A percentile compares a stretch with the other conserved stretches of the same genome.
Evolutionary conservation across 1,140 invertebrate genomes (phyloP).

Genomic region (Venturia canescens): DNA sequence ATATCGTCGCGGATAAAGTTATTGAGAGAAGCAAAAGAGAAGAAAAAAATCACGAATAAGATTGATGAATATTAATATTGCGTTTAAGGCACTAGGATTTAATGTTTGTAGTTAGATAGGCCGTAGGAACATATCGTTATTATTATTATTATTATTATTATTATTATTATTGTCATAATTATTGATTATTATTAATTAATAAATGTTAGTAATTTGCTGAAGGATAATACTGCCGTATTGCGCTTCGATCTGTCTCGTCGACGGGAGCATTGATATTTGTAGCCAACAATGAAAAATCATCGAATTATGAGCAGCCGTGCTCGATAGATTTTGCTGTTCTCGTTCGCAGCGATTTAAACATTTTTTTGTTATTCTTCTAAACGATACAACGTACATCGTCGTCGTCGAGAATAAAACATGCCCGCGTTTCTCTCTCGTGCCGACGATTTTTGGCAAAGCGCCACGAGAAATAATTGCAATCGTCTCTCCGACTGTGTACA

Average conservation of each 20-base stretch:
- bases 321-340: no score
- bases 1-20: neutral
- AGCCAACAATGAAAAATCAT: no score
- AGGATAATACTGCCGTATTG: conserved; percentile 61
- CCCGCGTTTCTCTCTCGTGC: neutral
- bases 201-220: conserved; percentile 59
- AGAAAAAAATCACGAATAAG: conserved; percentile 39
- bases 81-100: conserved; percentile 68
- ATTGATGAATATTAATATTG: conserved; percentile 57
- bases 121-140: conserved; percentile 72
- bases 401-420: neutral
- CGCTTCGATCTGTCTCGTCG: conserved; percentile 66
- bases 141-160: conserved; percentile 58
- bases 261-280: neutral
- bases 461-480: conserved; percentile 39
- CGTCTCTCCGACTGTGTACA: neutral
- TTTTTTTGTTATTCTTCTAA: neutral
- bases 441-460: neutral
- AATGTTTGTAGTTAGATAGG: conserved; percentile 65
- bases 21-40: conserved; percentile 29
- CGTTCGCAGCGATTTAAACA: neutral
- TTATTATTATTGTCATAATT: conserved; percentile 63
- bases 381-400: no score
- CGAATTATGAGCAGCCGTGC: no score
- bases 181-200: conserved; percentile 42